phyloP scores from a whole-genome alignment of 2,113 vertebrate genomes.

The Gavialis gangeticus region DNA sequence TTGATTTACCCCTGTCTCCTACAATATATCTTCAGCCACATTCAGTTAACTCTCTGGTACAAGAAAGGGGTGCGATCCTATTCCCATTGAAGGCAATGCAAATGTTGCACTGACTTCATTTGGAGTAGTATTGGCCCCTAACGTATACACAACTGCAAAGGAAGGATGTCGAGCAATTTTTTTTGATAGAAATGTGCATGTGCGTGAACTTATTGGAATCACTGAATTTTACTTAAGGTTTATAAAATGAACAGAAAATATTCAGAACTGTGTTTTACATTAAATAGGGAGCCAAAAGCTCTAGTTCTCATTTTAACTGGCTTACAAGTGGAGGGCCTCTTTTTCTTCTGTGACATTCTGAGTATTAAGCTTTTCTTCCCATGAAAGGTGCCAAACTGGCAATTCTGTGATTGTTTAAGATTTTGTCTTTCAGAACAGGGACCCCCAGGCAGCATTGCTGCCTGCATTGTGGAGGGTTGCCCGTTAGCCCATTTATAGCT shows the following conservation, averaged over 20 bases:
- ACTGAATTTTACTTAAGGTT: background rate
- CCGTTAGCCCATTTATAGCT: background rate
- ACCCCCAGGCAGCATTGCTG: background rate
- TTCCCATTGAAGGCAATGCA: slow-evolving; percentile 37
- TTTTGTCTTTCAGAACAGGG: background rate
- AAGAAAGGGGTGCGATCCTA: slow-evolving; percentile 19
- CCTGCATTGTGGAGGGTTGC: background rate
- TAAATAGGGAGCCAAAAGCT: background rate
- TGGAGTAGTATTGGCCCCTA: background rate
- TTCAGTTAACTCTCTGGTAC: slow-evolving; percentile 73
- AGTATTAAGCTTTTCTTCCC: background rate
- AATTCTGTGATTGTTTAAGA: background rate
- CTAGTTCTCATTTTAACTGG: slow-evolving; percentile 34
- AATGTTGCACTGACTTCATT: slow-evolving; percentile 36
- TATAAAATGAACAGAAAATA: slow-evolving; percentile 42
- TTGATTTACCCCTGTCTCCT: slow-evolving; percentile 79
- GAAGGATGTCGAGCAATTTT: slow-evolving; percentile 51
- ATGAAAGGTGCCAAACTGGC: background rate
- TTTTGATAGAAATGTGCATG: background rate
- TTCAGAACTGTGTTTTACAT: background rate
- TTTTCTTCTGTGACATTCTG: background rate
- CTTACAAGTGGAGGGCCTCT: slow-evolving; percentile 27
- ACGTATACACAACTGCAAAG: slow-evolving; percentile 34
- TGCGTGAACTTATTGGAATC: background rate
- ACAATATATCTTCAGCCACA: slow-evolving; percentile 64